These are phyloP conservation scores for Microplitis demolitor DNA, from an alignment of 1,140 invertebrate genomes.

Conservation along the genomic window DNA sequence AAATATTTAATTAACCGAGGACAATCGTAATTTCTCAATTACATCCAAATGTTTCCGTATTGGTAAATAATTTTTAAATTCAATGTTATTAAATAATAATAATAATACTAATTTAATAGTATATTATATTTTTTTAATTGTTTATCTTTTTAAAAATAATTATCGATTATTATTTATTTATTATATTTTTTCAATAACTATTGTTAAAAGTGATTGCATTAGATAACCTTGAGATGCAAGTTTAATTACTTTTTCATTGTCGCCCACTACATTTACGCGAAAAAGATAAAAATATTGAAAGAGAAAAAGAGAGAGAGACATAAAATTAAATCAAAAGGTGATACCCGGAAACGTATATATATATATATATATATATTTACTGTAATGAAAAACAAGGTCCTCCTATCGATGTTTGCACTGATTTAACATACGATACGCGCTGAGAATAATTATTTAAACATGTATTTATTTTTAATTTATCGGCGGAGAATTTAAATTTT, in stretches of 20 bases:
- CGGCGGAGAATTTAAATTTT: background rate
- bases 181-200: background rate
- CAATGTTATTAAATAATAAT: background rate
- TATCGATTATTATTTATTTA: background rate
- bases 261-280: background rate
- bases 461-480: background rate
- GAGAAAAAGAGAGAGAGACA: slow-evolving; percentile 20
- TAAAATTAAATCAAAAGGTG: slow-evolving; percentile 1
- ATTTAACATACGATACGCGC: background rate
- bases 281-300: background rate
- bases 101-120: background rate
- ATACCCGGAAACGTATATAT: slow-evolving; percentile 50
- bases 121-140: background rate
- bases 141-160: background rate
- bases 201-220: slow-evolving; percentile 35
- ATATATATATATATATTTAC: slow-evolving; percentile 13
- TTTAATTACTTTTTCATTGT: background rate
- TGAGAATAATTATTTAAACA: background rate
- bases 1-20: slow-evolving; percentile 13
- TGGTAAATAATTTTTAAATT: background rate
- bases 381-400: slow-evolving; percentile 44
- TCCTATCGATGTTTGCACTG: slow-evolving; percentile 52
- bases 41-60: slow-evolving; percentile 1
- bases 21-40: slow-evolving; percentile 1
- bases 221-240: slow-evolving; percentile 13